A percentile compares a stretch with the other conserved stretches of the same genome.
phyloP scores from a whole-genome alignment of 2,888 invertebrate genomes.

The Plebejus argus region DNA sequence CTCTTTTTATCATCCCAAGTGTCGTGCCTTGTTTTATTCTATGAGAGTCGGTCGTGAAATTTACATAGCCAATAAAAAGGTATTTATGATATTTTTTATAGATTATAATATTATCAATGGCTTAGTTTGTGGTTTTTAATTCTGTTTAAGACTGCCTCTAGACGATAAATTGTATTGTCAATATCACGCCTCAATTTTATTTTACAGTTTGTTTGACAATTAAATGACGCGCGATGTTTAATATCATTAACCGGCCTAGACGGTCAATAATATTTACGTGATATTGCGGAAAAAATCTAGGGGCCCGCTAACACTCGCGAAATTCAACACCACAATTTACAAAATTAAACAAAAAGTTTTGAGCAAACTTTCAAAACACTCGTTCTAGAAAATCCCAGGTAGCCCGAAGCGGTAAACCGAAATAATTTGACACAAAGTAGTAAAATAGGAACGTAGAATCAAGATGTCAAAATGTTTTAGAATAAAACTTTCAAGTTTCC shows the following conservation, averaged over 20 bases:
- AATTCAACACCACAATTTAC: neutral
- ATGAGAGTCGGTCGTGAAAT: neutral
- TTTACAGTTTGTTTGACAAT: too few relatives aligned
- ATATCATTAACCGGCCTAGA: too few relatives aligned
- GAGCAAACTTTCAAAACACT: conserved; percentile 12
- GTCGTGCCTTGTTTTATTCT: neutral
- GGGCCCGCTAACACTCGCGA: too few relatives aligned
- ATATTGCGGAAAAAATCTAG: too few relatives aligned
- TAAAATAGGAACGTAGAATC: conserved; percentile 25
- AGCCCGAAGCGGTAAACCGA: neutral
- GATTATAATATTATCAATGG: neutral
- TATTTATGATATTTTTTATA: neutral
- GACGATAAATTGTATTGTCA: too few relatives aligned
- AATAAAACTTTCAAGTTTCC: conserved; percentile 61
- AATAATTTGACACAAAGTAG: conserved; percentile 6
- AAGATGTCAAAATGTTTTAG: conserved; percentile 40
- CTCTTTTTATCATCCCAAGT: neutral
- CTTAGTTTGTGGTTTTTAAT: too few relatives aligned
- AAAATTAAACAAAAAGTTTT: neutral
- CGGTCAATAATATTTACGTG: too few relatives aligned
- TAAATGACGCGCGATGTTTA: too few relatives aligned
- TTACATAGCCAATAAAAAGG: neutral
- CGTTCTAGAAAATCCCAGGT: neutral
- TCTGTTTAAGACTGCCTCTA: too few relatives aligned
- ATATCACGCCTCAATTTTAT: too few relatives aligned